Base-by-base conservation (phyloP, 2,113 vertebrate species). In the Hassar affinis region DNA sequence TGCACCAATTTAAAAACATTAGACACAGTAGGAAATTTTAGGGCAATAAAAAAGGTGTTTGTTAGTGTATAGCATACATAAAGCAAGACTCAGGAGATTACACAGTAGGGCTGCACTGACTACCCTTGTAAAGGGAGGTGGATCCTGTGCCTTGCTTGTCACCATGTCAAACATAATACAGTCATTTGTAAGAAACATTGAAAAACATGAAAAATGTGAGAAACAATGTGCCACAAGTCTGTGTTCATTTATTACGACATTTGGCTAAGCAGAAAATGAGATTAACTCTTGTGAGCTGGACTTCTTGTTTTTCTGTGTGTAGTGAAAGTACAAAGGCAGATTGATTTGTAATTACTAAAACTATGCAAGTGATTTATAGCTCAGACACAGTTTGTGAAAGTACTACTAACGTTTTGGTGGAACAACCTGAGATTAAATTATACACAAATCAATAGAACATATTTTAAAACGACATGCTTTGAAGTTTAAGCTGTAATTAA, bases 311-410 rank as follows among this genome's bases (percentile, higher is more conserved):
- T 81, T 84, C 72, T 45, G 56, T n/a, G 14, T 51, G 9, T 56
- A 52, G 74, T 15, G 15, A 68, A 68, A 82, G 83, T 77, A 85
- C 85, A 88, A 82, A 82, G 54, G 35, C 22, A 80, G 47, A 81
- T 33, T 83, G 35, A 77, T 76, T 79, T 59, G 71, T 66, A 87
- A 80, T 69, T 85, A 68, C 56, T 66, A 47, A 54, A 86, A 57
- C 49, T 69, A 68, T 77, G 85, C 42, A 42, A 57, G 78, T 85
- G 38, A 78, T 84, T 87, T 77, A 71, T 5, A 17, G 49, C 69
- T 59, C 64, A 81, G 66, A 69, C 1, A 15, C 61, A 62, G 30
- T 59, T 80, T 68, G 71, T 30, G 4, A 69, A 68, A 54, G 38
- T 61, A 68, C 69, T 78, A 11, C n/a, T 38, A 76, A 80, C 20